Conservation (phyloP, 2,113 vertebrate genomes). For the Trichechus manatus region DNA sequence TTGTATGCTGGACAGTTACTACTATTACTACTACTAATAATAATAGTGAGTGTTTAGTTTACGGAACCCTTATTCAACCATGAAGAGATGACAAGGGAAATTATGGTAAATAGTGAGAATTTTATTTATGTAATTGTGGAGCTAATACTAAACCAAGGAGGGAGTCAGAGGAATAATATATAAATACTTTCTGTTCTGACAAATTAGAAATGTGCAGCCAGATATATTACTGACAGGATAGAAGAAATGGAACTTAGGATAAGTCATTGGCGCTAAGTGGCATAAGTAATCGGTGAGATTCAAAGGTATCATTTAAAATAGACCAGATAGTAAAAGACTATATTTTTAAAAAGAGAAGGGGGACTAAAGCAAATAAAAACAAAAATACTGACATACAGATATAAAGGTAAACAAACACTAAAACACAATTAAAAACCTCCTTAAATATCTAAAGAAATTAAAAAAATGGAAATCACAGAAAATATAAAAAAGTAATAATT, state of each 20-base stretch:
- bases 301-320: background rate
- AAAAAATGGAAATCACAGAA: background rate
- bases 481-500: background rate
- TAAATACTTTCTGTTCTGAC: background rate
- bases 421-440: background rate
- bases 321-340: background rate
- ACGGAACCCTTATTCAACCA: background rate
- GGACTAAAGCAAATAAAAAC: background rate
- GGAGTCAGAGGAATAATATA: background rate
- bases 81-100: background rate
- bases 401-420: background rate
- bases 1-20: background rate
- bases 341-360: background rate
- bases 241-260: background rate
- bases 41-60: background rate
- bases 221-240: background rate
- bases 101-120: background rate
- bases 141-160: background rate
- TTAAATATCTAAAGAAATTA: background rate
- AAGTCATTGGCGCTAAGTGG: background rate
- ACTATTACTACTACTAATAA: background rate
- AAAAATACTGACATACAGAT: background rate
- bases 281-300: background rate
- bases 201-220: background rate
- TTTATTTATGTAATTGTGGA: background rate